phyloP scores from a whole-genome alignment of 64 coral and sea anemone species.

The Montipora foliosa region DNA sequence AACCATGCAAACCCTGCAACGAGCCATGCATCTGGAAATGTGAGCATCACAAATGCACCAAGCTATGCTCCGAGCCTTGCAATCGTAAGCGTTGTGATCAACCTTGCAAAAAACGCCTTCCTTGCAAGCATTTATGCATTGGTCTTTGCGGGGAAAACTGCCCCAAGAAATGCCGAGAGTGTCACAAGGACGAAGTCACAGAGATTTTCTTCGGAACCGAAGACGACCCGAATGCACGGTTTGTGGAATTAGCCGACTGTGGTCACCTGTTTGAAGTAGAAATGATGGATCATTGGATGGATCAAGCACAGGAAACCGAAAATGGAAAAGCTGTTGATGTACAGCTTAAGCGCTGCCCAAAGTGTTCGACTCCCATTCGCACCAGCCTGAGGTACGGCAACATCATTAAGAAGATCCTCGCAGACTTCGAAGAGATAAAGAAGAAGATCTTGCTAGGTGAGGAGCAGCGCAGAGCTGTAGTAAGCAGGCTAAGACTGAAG shows the following conservation, averaged over 20 bases:
- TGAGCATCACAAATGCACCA: slow-evolving; percentile 56
- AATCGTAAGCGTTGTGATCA: slow-evolving; percentile 51
- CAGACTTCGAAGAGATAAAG: slow-evolving; percentile 70
- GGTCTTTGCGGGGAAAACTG: slow-evolving; percentile 86
- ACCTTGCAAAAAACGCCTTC: slow-evolving; percentile 35
- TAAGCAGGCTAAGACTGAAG: background rate
- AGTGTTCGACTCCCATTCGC: slow-evolving; percentile 54
- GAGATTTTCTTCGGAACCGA: slow-evolving; percentile 90
- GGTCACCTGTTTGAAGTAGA: slow-evolving; percentile 84
- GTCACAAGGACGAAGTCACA: slow-evolving; percentile 83
- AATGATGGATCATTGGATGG: slow-evolving; percentile 82
- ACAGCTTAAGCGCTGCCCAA: slow-evolving; percentile 62
- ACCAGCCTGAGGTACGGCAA: slow-evolving; percentile 71
- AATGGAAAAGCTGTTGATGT: slow-evolving; percentile 36
- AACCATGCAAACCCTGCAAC: slow-evolving; percentile 63
- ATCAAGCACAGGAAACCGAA: background rate
- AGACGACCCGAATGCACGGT: slow-evolving; percentile 68
- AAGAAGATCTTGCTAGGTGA: background rate
- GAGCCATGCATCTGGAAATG: slow-evolving; percentile 61
- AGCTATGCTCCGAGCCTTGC: slow-evolving; percentile 59
- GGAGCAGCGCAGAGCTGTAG: background rate
- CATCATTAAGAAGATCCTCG: slow-evolving; percentile 53
- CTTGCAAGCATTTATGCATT: slow-evolving; percentile 72
- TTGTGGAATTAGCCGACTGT: slow-evolving; percentile 85
- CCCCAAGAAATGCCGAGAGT: slow-evolving; percentile 78